These are phyloP conservation scores for Myripristis jacobus DNA, from an alignment of 2,797 vertebrate species.

Conservation along the genomic window DNA sequence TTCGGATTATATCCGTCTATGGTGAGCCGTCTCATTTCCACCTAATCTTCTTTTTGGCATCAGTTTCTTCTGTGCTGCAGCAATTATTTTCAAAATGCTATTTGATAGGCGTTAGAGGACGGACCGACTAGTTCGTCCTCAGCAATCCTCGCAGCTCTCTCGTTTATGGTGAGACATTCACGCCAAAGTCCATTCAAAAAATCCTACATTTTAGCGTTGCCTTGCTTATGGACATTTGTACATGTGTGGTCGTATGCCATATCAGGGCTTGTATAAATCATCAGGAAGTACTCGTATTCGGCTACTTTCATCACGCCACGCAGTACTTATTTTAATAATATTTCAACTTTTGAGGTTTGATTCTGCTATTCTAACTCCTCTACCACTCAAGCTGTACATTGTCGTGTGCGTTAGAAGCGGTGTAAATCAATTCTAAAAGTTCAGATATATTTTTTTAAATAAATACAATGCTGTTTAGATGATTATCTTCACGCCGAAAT, in stretches of 20 bases:
- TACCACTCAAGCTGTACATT: no score
- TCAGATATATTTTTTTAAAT: neutral
- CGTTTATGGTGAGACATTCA: neutral
- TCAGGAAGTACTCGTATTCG: neutral
- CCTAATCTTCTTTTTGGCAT: neutral
- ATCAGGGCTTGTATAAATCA: neutral
- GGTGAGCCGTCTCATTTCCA: slow-evolving; percentile 82
- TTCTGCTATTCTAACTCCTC: no score
- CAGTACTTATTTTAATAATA: neutral
- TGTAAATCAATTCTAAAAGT: neutral
- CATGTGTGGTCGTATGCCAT: fast-evolving
- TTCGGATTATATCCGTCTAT: slow-evolving; percentile 91
- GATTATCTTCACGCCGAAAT: neutral
- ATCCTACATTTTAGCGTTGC: slow-evolving; percentile 1
- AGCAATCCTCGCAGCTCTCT: neutral
- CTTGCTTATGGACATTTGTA: neutral
- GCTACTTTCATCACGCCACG: neutral
- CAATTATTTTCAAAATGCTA: neutral
- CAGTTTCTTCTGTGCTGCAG: neutral
- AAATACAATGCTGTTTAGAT: neutral
- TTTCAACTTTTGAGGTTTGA: no score
- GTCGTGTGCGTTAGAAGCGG: neutral
- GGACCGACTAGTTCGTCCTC: no score
- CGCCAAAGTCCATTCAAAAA: slow-evolving; percentile 44
- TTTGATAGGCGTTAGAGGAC: neutral